Base-by-base conservation (phyloP, 2,888 invertebrate species). In the Pandemis heparana region DNA sequence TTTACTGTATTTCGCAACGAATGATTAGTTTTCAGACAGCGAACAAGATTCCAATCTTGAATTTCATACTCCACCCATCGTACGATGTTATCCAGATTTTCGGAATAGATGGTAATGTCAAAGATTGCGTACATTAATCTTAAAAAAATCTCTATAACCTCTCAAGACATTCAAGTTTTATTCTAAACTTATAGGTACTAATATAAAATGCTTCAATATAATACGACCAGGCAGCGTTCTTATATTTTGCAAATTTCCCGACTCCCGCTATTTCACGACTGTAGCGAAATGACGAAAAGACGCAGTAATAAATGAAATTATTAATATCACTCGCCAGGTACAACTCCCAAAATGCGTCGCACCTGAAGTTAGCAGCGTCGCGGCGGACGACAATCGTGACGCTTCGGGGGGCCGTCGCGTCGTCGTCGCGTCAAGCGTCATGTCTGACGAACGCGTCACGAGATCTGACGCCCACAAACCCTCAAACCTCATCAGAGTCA, bases 361-460 rank as follows among this genome's bases (percentile, higher is more conserved):
- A 56, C 95, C 95, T 41, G 95, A 95, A 85, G 95, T 95, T 7
- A 92, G 91, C 78, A 91, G 92, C 72, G 87, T 89, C 3, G 88
- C 92, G 46, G 89, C 87, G 0, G 85, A 89, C 0, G 93, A 92
- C 0, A 92, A 92, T 70, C 89, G 77, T 62, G 92, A 93, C 0
- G 92, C 90, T 0, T 86, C 92, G 0, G 94, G 89, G 38, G 94
- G 95, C 4, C 88, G 93, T 9, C 95, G 96, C 1, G 95, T 96
- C 1, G 96, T 96, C 0, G 95, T 96, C 59, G 96, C 96, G 7
- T 96, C 96, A 70, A 96, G 96, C 83, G 96, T 96, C 12, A 96
- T 96, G 95, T 95, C 96, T 0, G 96, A 96, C 77, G 96, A 96
- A 77, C 85, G 94, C 46, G 86, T 84, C 1, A 80, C 90, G 1